A percentile compares a stretch with the other conserved stretches of the same genome.
Conservation (phyloP, 2,797 vertebrate species). For the Argentina silus region DNA sequence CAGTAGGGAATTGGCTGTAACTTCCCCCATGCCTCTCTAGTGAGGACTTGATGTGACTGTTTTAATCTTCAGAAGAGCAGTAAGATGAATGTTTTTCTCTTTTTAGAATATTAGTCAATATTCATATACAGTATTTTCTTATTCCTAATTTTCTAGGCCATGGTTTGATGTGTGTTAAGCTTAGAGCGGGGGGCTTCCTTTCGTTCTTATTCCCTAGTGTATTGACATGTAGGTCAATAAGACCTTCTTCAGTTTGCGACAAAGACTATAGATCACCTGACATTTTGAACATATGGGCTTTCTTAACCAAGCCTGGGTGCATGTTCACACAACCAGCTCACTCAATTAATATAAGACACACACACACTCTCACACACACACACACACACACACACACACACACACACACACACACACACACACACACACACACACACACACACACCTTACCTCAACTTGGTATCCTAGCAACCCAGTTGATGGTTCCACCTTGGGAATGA, state of each 20-base stretch:
- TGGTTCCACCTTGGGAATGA: not conserved
- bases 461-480: not conserved
- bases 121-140: not conserved
- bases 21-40: not conserved
- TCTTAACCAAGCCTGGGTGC: not conserved
- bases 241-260: not conserved
- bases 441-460: not conserved
- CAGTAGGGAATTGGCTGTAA: not conserved
- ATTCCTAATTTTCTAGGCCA: not conserved
- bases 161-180: not conserved
- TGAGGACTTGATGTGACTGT: not conserved
- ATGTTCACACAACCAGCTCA: not conserved
- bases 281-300: not conserved
- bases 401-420: not conserved
- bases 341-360: not conserved
- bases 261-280: not conserved
- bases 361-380: not conserved
- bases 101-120: not conserved
- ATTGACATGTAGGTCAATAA: not conserved
- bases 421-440: not conserved
- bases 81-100: not conserved
- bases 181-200: not conserved
- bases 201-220: not conserved
- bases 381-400: not conserved
- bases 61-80: not conserved